A percentile compares a stretch with the other conserved stretches of the same genome.
These are phyloP conservation scores for Ageneiosus marmoratus DNA, from an alignment of 2,113 vertebrate genomes.

Conservation along the genomic window DNA sequence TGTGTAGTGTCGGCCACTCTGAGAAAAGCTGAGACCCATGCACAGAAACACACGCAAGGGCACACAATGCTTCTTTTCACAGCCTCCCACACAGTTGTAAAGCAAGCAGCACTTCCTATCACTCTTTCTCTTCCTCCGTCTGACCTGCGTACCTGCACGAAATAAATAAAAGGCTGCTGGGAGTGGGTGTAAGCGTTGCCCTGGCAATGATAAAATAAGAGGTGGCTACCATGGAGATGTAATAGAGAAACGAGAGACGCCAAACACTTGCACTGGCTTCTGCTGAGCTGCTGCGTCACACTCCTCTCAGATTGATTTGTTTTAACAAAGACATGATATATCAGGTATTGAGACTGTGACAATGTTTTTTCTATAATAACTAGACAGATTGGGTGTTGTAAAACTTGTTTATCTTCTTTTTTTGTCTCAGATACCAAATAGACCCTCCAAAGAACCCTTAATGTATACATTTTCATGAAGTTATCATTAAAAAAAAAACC, in stretches of 20 bases:
- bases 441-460: background rate
- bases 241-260: constrained; percentile 45
- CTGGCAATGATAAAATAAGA: constrained; percentile 47
- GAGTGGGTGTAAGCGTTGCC: constrained; percentile 51
- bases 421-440: background rate
- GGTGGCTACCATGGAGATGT: constrained; percentile 49
- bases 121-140: constrained; percentile 6
- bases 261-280: constrained; percentile 9
- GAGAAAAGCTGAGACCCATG: constrained; percentile 23
- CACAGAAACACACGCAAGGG: constrained; percentile 28
- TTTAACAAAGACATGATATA: background rate
- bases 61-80: constrained; percentile 13
- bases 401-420: background rate
- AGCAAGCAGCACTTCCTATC: constrained; percentile 29
- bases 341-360: background rate
- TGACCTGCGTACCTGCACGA: constrained; percentile 47
- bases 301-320: background rate
- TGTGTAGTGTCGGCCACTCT: background rate
- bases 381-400: background rate
- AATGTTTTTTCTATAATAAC: background rate
- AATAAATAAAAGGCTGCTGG: constrained; percentile 41
- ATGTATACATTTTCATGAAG: background rate
- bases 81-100: constrained; percentile 16
- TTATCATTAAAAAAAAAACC: background rate
- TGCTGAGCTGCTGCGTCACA: constrained; percentile 18